Conservation (phyloP, 37 sponge, comb jelly and placozoan genomes). For the Axinella damicornis region DNA sequence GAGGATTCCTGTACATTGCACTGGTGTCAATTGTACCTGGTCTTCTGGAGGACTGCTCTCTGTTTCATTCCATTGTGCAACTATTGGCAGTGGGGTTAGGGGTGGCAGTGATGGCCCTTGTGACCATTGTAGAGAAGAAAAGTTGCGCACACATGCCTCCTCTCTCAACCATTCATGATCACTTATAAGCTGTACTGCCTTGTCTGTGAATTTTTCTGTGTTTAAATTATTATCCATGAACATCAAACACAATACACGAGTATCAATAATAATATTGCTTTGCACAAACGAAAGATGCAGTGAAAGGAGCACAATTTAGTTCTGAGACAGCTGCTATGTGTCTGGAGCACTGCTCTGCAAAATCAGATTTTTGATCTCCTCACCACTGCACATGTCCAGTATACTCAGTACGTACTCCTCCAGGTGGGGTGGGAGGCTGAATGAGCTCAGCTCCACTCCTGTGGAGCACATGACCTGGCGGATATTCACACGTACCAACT, state of each 20-base stretch:
- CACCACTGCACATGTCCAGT: constrained; percentile 24
- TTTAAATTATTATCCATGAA: no score
- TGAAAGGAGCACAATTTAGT: no score
- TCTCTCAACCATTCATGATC: neutral
- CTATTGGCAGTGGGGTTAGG: constrained; percentile 39
- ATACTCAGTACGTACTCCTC: constrained; percentile 5
- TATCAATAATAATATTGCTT: no score
- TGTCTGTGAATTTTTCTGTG: no score
- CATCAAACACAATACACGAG: no score
- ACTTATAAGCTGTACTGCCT: no score
- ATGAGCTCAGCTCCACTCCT: neutral
- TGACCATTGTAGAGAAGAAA: constrained; percentile 71
- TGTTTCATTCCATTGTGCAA: neutral
- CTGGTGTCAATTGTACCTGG: constrained; percentile 83
- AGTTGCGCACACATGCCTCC: constrained; percentile 64
- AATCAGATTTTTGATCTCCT: neutral
- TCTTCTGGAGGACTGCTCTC: constrained; percentile 32
- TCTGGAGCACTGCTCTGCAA: no score
- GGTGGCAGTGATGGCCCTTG: constrained; percentile 70
- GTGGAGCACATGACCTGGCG: constrained; percentile 38
- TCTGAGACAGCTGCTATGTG: no score
- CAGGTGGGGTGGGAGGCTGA: constrained; percentile 7
- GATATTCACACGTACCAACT: constrained; percentile 36
- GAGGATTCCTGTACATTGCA: constrained; percentile 90
- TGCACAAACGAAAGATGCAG: no score